A percentile compares a stretch with the other conserved stretches of the same genome.
phyloP scores from a whole-genome alignment of 2,113 vertebrate genomes.

The Petaurus breviceps region DNA sequence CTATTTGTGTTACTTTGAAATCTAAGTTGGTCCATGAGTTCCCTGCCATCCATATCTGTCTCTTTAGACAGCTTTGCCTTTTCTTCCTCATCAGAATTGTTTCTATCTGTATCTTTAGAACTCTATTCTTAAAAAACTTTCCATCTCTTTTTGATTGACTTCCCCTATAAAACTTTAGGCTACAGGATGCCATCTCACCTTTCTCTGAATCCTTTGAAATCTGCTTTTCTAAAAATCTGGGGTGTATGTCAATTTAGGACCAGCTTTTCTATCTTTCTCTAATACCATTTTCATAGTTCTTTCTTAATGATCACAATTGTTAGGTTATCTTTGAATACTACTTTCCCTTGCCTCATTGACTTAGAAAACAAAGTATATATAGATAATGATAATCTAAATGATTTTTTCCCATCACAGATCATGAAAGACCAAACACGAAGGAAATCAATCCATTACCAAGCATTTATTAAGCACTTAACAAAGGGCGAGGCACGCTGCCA shows the following conservation, averaged over 20 bases:
- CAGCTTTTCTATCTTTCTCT: not conserved
- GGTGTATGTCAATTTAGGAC: not conserved
- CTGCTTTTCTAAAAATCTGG: not conserved
- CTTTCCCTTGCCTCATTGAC: not conserved
- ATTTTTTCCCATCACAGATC: not conserved
- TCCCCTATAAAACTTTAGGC: not conserved
- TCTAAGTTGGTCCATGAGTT: not conserved
- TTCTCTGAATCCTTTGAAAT: not conserved
- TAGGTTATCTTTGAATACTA: not conserved
- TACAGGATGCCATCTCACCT: not conserved
- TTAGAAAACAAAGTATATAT: not conserved
- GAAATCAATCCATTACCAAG: not conserved
- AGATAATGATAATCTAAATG: not conserved
- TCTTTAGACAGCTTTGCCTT: not conserved
- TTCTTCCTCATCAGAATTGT: constrained; percentile 3
- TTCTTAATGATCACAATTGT: accelerated
- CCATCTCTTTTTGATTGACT: not conserved
- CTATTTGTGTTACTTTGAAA: not conserved
- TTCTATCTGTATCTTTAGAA: not conserved
- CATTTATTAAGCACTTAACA: not conserved
- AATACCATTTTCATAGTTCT: not conserved
- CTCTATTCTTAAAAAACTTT: not conserved
- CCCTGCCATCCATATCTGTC: not conserved
- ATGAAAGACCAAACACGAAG: not conserved
- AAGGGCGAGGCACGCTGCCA: not conserved